Evolutionary conservation across 2,113 vertebrate genomes (phyloP), one percentile per base, ranked within the genome.

Genomic region (Hypanus sabinus): DNA sequence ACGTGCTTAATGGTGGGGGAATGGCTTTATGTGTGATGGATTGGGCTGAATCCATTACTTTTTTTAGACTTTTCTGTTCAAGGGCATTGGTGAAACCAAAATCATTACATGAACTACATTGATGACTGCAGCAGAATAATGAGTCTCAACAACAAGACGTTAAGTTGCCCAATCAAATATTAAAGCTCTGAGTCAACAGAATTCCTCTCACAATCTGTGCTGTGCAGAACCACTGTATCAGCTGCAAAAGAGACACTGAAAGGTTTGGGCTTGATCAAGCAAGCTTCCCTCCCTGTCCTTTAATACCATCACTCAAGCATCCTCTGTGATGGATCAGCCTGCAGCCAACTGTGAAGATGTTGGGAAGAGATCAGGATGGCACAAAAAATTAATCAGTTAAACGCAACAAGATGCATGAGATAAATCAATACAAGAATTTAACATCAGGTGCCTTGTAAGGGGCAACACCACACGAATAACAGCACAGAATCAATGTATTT

Each of bases 361-460:
- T 46, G 6, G 2, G 14, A 90, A 73, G 57, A n/a, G 87, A 18
- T 93, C 8, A 22, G 33, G 33, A 46, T 93, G 70, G 36, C 68
- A 93, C 68, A 46, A 22, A 16, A 3, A 71, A 73, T 46, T 46
- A 46, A 46, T 36, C 38, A 93, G 68, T 71, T 73, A 24, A 93
- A 93, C 65, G 27, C 22, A 68, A 33, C 57, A 18, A 33, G 60
- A 20, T 6, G 33, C n/a, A 8, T 46, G 36, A 27, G 90, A 36
- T 12, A 93, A 93, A 93, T 93, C 90, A 27, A 73, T 93, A 73
- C 20, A 46, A 71, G 70, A 93, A 46, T 93, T 11, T 73, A 93
- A 93, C 38, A 93, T 24, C 60, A 73, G 22, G 36, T 27, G 9
- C 5, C 65, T 93, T 24, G 11, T 12, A 73, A 18, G 4, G 71